Evolutionary conservation across 2,888 invertebrate genomes (phyloP), one percentile per base, ranked within the genome.

Genomic region (Coleophora deauratella): DNA sequence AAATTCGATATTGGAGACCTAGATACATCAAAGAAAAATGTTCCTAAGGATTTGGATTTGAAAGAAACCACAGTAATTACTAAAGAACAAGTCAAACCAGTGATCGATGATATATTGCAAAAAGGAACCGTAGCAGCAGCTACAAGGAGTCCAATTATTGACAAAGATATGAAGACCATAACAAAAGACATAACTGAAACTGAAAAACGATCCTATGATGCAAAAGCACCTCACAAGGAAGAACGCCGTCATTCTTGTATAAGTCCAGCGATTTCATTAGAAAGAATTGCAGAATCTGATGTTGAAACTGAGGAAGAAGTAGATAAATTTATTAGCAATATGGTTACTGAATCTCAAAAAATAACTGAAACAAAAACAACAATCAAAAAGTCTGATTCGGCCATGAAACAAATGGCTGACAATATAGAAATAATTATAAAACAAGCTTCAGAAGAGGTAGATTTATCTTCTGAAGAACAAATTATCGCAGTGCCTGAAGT

Each of bases 321-420:
- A 14, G 49, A 57, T 8, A 73, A 71, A 45, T 32, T 50, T 27
- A 14, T 45, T 33, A 44, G 47, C 4, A 46, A 44, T 10, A 42
- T 55, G 37, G 43, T 55, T 15, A 36, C 47, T 12, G 57, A 63
- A 40, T 55, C 45, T 28, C 49, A 52, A 12, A 59, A 60, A 40
- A 40, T 54, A 15, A 47, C 52, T 15, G 66, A 70, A 47, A 47
- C 40, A 3, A 56, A 55, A 45, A 44, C 54, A 36, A 74, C 72
- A 46, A 59, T 85, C 45, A 84, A 84, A 44, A 85, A 84, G 58
- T 85, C 85, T 2, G 85, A 85, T 45, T 85, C 85, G 2, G 72
- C 84, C 7, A 85, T 85, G 84, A 85, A 85, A 54, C 75, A 85
- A 67, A 85, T 85, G 82, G 85, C 85, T 43, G 85, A 85, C 47